Evolutionary conservation across 2,113 vertebrate genomes (phyloP).

Genomic region (Zeus faber): DNA sequence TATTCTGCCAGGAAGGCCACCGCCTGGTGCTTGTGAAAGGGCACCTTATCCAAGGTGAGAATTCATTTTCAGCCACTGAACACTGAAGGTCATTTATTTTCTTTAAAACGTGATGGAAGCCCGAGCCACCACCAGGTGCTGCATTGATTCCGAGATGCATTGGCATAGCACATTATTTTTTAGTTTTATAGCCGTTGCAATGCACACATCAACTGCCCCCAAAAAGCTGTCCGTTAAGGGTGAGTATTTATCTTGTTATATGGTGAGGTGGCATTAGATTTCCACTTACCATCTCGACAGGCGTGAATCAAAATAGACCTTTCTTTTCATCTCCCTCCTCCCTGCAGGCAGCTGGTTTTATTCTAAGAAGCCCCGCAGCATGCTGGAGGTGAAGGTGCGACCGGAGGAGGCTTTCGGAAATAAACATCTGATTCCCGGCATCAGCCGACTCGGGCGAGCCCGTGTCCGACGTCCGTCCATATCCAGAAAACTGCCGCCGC

Average conservation of each 20-base stretch:
- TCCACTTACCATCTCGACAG: constrained; percentile 71
- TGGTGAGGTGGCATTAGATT: too few species aligned
- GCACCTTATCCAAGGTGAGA: constrained; percentile 53
- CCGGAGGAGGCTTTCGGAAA: constrained; percentile 25
- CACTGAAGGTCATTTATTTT: constrained; percentile 78
- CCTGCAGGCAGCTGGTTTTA: constrained; percentile 26
- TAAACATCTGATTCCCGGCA: constrained; percentile 29
- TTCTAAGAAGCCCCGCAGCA: constrained; percentile 48
- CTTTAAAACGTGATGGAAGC: constrained; percentile 45
- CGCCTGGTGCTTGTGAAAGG: constrained; percentile 16
- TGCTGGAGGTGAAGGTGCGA: constrained; percentile 24
- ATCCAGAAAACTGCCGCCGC: too few species aligned
- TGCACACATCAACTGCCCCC: too few species aligned
- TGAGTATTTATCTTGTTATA: too few species aligned
- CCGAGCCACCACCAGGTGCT: neutral
- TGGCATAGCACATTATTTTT: too few species aligned
- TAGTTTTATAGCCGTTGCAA: too few species aligned
- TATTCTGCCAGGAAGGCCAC: constrained; percentile 2
- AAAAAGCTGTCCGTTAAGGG: too few species aligned
- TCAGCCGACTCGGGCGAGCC: too few species aligned
- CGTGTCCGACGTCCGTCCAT: too few species aligned
- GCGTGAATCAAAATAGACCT: constrained; percentile 58
- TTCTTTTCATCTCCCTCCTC: constrained; percentile 58
- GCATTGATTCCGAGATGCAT: too few species aligned
- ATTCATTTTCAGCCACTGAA: constrained; percentile 44